These are phyloP conservation scores for Campoplex nolae DNA, from an alignment of 2,888 invertebrate species.

Conservation along the genomic window DNA sequence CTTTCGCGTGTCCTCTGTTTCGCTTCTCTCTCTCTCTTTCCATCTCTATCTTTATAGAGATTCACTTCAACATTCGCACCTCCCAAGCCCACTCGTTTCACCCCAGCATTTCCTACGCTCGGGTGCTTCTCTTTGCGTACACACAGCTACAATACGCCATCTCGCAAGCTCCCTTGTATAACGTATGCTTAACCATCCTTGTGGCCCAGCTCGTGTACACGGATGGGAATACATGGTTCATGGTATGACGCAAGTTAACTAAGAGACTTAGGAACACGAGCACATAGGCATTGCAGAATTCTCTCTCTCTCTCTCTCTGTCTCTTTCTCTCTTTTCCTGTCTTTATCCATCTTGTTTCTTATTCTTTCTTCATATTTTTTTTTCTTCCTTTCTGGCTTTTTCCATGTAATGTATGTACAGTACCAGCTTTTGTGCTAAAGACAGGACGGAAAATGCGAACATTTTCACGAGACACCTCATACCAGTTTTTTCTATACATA, in stretches of 20 bases:
- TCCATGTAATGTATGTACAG: conserved; percentile 1
- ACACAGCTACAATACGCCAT: conserved; percentile 37
- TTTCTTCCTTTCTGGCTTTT: background rate
- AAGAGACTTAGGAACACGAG: conserved; percentile 30
- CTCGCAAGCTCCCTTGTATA: conserved; percentile 22
- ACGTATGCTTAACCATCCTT: conserved; percentile 41
- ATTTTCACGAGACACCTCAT: conserved; percentile 15
- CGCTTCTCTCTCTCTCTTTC: background rate
- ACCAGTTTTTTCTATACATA: background rate
- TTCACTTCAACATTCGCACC: conserved; percentile 51
- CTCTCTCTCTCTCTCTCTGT: background rate
- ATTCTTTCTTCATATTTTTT: background rate
- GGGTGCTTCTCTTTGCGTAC: conserved; percentile 35
- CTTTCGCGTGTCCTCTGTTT: background rate
- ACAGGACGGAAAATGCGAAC: conserved; percentile 17
- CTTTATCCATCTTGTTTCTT: background rate
- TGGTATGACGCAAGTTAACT: conserved; percentile 24
- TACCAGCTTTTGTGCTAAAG: conserved; percentile 2
- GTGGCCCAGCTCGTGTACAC: conserved; percentile 31
- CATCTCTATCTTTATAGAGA: conserved; percentile 17
- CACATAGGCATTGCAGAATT: background rate
- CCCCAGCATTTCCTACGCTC: conserved; percentile 36
- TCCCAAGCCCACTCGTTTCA: conserved; percentile 31
- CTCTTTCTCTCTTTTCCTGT: background rate
- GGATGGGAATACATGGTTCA: conserved; percentile 31